Base-by-base conservation (phyloP, 2,113 vertebrate genomes). In the Burhinus oedicnemus region DNA sequence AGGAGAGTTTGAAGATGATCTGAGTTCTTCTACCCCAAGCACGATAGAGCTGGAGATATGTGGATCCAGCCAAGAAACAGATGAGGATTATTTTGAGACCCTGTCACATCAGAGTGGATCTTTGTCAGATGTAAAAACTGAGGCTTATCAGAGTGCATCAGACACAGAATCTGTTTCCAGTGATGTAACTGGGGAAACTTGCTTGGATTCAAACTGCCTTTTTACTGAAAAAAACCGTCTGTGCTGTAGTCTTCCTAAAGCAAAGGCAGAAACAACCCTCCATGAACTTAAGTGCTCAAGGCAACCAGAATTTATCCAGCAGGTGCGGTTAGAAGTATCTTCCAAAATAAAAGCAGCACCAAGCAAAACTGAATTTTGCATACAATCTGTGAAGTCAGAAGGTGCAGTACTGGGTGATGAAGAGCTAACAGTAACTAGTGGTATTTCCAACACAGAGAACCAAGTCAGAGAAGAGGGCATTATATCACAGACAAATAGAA, bases 61-160 rank as follows among this genome's bases (percentile, higher is more conserved):
- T 70, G 97, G 94, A 68, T 98, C 98, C 96, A 97, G 90, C 70
- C 97, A 95, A 23, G 95, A 98, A 87, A 96, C 97, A 49, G 98
- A 98, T 64, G 97, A 98, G 23, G 95, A 98, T 61, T 97, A 98
- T 86, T 98, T 96, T 93, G 98, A 98, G 96, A 98, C 98, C 0
- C 60, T 91, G 70, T 98, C 98, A 54, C 98, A 98, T 95, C 98
- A 98, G 78, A 98, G 98, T 34, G 98, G 98, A 82, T 98, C 98
- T 54, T 91, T 96, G 26, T 98, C 98, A 27, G 98, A 99, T 80
- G 94, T 97, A 9, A 98, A 98, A 90, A 97, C 92, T 5, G 98
- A 99, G 55, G 93, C 85, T 71, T 98, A 98, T 55, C 98, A 98
- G 94, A 98, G 98, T 71, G 96, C 96, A 83, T 96, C 98, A 26